Evolutionary conservation across 2,797 vertebrate species (phyloP), one percentile per base, ranked within the genome.

Genomic region (Labeo calbasu): DNA sequence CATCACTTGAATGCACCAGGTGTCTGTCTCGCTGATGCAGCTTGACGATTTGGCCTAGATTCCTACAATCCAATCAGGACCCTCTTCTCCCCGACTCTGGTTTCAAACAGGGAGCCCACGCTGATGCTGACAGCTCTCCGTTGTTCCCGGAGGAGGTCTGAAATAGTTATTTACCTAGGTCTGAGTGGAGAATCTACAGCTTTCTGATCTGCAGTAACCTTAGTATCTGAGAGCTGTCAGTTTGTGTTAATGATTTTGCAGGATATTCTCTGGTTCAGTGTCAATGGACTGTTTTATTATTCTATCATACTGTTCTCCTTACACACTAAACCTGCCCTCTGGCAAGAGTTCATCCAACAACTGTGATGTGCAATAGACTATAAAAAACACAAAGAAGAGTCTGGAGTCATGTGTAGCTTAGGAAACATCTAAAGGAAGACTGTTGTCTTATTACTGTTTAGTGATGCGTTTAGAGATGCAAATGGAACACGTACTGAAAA

Each of bases 91-190:
- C 78, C 23, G 83, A 79, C 72, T 79, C 23, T 75, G 82, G 83
- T 89, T 91, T 94, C 91, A 93, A 92, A 92, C 89, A 85, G 88
- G 86, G 86, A 86, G 83, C 79, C 81, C 23, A 86, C 85, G 80
- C 84, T 57, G 88, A 75, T 85, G 51, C 84, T 77, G 77, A 85
- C 77, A 87, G 84, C 72, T 85, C 65, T 72, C 21, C 2, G 69
- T 46, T 55, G 68, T 80, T 77, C 77, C 85, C 71, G 25, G 63
- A 76, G 85, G 85, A 63, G 55, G 53, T 80, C 57, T 76, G 81
- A 84, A 83, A 83, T 28, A 85, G 76, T 82, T 79, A 85, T 87
- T 79, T 61, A 59, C 70, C 73, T 36, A 76, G 61, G 50, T 79
- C 76, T 79, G 76, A 83, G 55, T 28, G 32, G 69, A 86, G 63